Evolutionary conservation across 2,888 invertebrate species (phyloP), one percentile per base, ranked within the genome.

Genomic region (Macaria liturata): DNA sequence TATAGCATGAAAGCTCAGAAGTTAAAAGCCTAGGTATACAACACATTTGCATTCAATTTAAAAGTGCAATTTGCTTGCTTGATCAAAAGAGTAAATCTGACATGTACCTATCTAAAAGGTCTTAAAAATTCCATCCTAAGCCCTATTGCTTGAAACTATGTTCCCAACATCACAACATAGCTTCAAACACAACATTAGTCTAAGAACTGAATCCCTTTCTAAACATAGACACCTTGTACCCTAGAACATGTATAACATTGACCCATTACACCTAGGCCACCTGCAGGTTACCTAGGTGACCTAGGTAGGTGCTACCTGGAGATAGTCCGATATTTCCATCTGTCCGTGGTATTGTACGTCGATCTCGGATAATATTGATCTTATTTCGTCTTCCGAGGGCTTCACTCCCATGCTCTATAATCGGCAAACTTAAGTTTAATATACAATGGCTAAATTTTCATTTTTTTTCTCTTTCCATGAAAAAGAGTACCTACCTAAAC

Each of bases 321-420:
- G 92, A 90, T 97, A 98, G 87, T 98, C 97, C 71, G 95, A 95
- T 64, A 98, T 92, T 80, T 98, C 97, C 89, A 98, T 91, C 87
- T 96, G 96, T 57, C 97, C 97, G 84, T 97, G 95, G 91, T 96
- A 96, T 34, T 64, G 94, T 71, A 95, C 91, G 89, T 97, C 97
- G 70, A 98, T 96, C 90, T 98, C 97, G 74, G 94, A 95, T 67
- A 97, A 93, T 74, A 98, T 94, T 50, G 94, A 93, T 82, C 97
- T 96, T 69, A 98, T 93, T 84, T 97, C 95, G 32, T 93, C 93
- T 60, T 94, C 94, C 47, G 84, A 84, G 66, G 94, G 88, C 82
- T 92, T 93, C 83, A 95, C 86, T 69, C 94, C 95, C 90, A 95
- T 91, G 74, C 88, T 92, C 95, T 95, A 92, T 71, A 92, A 65